Percentiles rank a stretch among this genome's conserved stretches.
These are phyloP conservation scores for Diachasmimorpha longicaudata DNA, from an alignment of 1,140 invertebrate species.

Conservation along the genomic window DNA sequence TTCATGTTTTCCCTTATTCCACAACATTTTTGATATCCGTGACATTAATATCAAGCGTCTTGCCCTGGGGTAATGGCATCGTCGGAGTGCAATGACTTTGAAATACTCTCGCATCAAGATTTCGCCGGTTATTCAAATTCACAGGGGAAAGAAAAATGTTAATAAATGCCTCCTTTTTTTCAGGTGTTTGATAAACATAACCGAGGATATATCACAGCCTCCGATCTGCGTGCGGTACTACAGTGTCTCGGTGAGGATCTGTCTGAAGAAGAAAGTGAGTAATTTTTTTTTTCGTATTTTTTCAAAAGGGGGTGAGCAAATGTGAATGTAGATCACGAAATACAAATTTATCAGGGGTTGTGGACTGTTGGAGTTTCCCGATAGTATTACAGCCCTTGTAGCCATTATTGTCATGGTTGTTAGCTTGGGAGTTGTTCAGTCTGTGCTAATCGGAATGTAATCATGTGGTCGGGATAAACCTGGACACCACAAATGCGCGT, in stretches of 20 bases:
- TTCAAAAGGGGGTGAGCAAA: background rate
- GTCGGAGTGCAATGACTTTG: background rate
- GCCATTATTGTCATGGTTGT: background rate
- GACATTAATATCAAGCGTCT: background rate
- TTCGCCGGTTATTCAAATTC: background rate
- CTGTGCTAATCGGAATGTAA: background rate
- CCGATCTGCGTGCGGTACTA: slow-evolving; percentile 80
- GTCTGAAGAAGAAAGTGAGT: slow-evolving; percentile 84
- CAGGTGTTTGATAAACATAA: slow-evolving; percentile 85
- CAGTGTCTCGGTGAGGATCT: slow-evolving; percentile 86
- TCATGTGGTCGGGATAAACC: background rate
- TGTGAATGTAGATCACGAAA: background rate
- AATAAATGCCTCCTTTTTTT: slow-evolving; percentile 35
- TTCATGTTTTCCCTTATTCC: background rate
- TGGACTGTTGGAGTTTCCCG: background rate
- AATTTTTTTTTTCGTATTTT: background rate
- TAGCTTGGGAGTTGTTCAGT: background rate
- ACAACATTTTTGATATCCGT: background rate
- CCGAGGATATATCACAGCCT: slow-evolving; percentile 84
- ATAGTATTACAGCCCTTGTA: background rate
- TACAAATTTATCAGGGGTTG: background rate
- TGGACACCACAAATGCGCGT: background rate
- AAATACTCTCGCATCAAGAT: background rate
- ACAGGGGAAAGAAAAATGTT: background rate
- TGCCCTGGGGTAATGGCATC: background rate